Conservation (phyloP, 2,113 vertebrate species). For the Stomatorhinus ivindoensis region DNA sequence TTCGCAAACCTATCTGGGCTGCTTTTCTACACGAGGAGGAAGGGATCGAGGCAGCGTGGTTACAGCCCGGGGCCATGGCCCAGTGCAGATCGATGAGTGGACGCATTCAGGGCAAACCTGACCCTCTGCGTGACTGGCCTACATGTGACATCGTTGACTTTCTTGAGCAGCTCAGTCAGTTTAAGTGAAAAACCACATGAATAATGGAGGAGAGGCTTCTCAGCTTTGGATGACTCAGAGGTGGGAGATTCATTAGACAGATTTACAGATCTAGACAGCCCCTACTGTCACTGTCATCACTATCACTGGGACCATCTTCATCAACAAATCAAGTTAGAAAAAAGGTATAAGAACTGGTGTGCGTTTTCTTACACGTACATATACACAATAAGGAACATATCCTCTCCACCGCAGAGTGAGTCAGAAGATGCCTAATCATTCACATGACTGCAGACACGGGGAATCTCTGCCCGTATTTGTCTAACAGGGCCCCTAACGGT, state of each 20-base stretch:
- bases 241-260: conserved; percentile 4
- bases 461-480: not conserved
- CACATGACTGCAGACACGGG: not conserved
- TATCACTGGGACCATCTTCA: not conserved
- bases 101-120: not conserved
- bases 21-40: not conserved
- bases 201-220: not conserved
- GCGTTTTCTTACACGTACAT: not conserved
- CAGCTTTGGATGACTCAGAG: conserved; percentile 10
- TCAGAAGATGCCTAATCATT: not conserved
- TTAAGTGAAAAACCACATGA: not conserved
- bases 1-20: not conserved
- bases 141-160: not conserved
- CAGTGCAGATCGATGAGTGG: not conserved
- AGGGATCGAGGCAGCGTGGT: not conserved
- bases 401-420: not conserved
- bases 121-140: not conserved
- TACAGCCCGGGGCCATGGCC: not conserved
- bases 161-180: not conserved
- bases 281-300: not conserved
- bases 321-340: not conserved
- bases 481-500: not conserved
- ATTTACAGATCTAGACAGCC: not conserved
- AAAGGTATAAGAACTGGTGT: not conserved
- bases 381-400: not conserved